Base-by-base conservation (phyloP, 1,140 invertebrate species). In the Drosophila novamexicana region DNA sequence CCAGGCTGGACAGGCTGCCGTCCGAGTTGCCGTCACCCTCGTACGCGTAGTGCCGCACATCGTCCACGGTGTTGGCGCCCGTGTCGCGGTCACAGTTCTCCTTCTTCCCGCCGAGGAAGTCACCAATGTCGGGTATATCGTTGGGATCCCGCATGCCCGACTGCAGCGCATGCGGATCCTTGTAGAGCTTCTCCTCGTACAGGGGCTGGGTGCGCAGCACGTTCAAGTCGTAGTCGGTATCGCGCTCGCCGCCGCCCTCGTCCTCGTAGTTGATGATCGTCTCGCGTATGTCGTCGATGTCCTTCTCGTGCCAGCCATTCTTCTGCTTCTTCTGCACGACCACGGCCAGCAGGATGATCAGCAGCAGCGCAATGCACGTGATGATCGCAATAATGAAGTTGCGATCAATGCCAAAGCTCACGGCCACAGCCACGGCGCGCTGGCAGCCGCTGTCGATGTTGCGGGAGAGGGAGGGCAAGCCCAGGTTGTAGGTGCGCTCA, bases 261-360 rank as follows among this genome's bases (percentile, higher is more conserved):
- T 99, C 98, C 92, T 98, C 97, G 89, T 99, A 99, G 82, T 97
- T 97, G 70, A 99, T 98, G 72, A 99, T 99, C 85, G 98, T 99
- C 93, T 99, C 98, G 72, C 98, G 94, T 39, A 99, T 98, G 91
- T 99, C 98, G 91, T 99, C 98, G 78, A 97, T 95, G 86, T 99
- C 98, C 90, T 98, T 98, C 85, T 95, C 95, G 37, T 97, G 96
- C 79, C 96, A 94, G 66, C 97, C 97, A 88, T 98, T 96, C 8
- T 96, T 95, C 78, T 96, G 95, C 37, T 96, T 94, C 72, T 96
- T 94, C 81, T 98, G 97, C 0, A 98, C 96, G 3, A 98, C 96
- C 50, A 98, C 96, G 3, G 97, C 96, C 81, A 98, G 92, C 1
- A 98, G 94, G 2, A 99, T 93, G 75, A 98, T 96, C 70, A 97